These are phyloP conservation scores for Ochropleura leucogaster DNA, from an alignment of 2,888 invertebrate species.

Conservation along the genomic window DNA sequence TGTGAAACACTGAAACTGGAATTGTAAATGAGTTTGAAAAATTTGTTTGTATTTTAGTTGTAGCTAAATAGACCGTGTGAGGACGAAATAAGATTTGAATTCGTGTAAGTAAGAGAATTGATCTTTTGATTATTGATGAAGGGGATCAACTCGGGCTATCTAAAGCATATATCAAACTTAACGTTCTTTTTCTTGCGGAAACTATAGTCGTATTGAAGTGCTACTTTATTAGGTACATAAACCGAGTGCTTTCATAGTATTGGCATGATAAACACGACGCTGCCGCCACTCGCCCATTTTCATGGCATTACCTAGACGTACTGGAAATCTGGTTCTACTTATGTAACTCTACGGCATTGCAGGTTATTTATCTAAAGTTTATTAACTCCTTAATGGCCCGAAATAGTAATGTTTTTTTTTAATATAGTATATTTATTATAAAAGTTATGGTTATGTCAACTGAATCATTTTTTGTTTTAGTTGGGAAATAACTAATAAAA, in stretches of 20 bases:
- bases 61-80: not conserved
- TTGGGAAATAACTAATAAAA: not conserved
- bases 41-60: not conserved
- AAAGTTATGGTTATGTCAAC: not conserved
- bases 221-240: conserved; percentile 20
- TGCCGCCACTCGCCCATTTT: conserved; percentile 45
- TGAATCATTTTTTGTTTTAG: not conserved
- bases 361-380: conserved; percentile 69
- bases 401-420: not conserved
- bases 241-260: conserved; percentile 30
- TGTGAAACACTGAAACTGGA: conserved; percentile 51
- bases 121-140: conserved; percentile 36
- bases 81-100: conserved; percentile 11
- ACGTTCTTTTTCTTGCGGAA: conserved; percentile 19
- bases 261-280: conserved; percentile 42
- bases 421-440: not conserved
- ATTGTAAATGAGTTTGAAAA: conserved; percentile 45
- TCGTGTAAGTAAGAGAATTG: conserved; percentile 47
- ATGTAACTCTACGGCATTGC: conserved; percentile 87
- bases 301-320: conserved; percentile 59
- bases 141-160: not conserved
- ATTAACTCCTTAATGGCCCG: conserved; percentile 10
- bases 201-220: conserved; percentile 10
- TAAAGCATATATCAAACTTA: conserved; percentile 27
- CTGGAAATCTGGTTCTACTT: conserved; percentile 70